Conservation (phyloP, 2,888 invertebrate species). For the Scaptomyza parva region DNA sequence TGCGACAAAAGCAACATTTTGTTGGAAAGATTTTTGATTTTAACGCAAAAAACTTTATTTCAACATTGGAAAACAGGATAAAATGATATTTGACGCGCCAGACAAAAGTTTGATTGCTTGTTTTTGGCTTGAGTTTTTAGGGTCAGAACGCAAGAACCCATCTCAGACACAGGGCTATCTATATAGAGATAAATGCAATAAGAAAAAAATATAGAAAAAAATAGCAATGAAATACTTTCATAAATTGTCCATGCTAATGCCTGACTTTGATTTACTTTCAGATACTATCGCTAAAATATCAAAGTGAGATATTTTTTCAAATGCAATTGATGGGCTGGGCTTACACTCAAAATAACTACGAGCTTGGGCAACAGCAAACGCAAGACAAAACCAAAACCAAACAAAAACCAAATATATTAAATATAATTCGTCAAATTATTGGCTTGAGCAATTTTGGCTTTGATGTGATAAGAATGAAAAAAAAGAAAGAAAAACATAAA, state of each 20-base stretch:
- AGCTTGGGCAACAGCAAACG: constrained; percentile 30
- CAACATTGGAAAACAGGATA: neutral
- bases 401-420: constrained; percentile 1
- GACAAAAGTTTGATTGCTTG: constrained; percentile 21
- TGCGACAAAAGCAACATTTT: constrained; percentile 17
- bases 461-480: constrained; percentile 56
- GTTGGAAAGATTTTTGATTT: neutral
- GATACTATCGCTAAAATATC: constrained; percentile 62
- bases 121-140: constrained; percentile 26
- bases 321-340: constrained; percentile 32
- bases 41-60: neutral
- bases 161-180: constrained; percentile 63
- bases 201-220: no score
- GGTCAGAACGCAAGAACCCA: constrained; percentile 15
- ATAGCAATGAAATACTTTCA: neutral
- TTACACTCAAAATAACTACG: constrained; percentile 28
- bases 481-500: constrained; percentile 1
- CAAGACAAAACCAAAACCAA: neutral
- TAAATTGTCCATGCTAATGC: constrained; percentile 35
- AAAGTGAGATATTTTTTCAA: constrained; percentile 17
- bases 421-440: constrained; percentile 32
- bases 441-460: constrained; percentile 49
- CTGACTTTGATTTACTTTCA: constrained; percentile 56
- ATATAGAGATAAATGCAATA: constrained; percentile 32
- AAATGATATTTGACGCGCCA: constrained; percentile 29